Percentiles rank a stretch among this genome's conserved stretches.
phyloP scores from a whole-genome alignment of 2,888 invertebrate species.

The Crossocerus cetratus region DNA sequence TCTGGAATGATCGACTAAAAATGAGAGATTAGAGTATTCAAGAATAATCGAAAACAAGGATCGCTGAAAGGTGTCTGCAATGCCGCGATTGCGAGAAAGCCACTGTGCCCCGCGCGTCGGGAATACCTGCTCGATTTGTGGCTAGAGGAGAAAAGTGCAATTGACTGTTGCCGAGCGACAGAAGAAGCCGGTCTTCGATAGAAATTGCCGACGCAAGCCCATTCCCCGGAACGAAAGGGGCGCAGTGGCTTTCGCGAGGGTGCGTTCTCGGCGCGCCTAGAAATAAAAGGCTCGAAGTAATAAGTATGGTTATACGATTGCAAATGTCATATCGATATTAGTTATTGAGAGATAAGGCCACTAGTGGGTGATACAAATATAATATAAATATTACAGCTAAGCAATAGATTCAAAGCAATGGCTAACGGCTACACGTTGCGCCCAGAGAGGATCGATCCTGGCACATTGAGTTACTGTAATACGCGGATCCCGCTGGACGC shows the following conservation, averaged over 20 bases:
- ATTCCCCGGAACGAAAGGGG: neutral
- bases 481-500: conserved; percentile 12
- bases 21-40: conserved; percentile 54
- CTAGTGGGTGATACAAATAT: conserved; percentile 75
- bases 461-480: conserved; percentile 28
- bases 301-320: conserved; percentile 53
- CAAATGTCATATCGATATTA: conserved; percentile 61
- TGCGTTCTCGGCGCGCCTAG: conserved; percentile 28
- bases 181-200: neutral
- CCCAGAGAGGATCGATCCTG: conserved; percentile 36
- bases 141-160: too few relatives aligned
- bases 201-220: neutral
- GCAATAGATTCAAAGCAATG: conserved; percentile 64
- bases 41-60: conserved; percentile 29
- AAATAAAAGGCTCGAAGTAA: conserved; percentile 57
- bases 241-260: conserved; percentile 36
- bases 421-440: conserved; percentile 43
- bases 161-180: too few relatives aligned
- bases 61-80: conserved; percentile 27
- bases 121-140: conserved; percentile 6
- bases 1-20: conserved; percentile 70
- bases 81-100: conserved; percentile 32
- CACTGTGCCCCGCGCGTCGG: conserved; percentile 14
- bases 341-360: conserved; percentile 74
- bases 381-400: conserved; percentile 72